Evolutionary conservation across 1,140 invertebrate genomes (phyloP).

Genomic region (Ptiloglossa arizonensis): DNA sequence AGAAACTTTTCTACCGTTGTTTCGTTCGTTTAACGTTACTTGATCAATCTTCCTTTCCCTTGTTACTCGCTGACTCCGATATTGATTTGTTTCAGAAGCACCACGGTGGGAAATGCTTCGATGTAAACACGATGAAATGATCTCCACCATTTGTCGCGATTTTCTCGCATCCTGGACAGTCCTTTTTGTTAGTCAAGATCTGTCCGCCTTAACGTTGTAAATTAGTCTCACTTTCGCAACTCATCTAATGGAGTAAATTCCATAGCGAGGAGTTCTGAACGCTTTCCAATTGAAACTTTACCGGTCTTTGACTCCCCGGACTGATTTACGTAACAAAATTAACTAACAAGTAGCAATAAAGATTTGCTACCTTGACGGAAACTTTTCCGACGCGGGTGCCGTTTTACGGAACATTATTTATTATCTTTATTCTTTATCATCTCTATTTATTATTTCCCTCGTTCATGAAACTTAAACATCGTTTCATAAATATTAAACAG

Average conservation of each 20-base stretch:
- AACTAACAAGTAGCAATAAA: not conserved
- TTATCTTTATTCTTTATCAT: no score
- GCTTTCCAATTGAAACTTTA: not conserved
- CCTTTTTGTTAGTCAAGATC: not conserved
- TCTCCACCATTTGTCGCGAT: not conserved
- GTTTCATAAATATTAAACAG: no score
- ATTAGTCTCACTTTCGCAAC: not conserved
- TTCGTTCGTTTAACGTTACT: not conserved
- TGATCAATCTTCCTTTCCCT: not conserved
- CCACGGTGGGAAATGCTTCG: not conserved
- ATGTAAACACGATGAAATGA: not conserved
- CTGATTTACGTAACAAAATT: not conserved
- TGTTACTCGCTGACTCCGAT: not conserved
- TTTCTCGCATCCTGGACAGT: not conserved
- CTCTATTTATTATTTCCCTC: no score
- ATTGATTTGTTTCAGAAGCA: not conserved
- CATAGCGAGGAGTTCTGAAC: not conserved
- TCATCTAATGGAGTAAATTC: not conserved
- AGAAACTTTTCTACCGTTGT: not conserved
- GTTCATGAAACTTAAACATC: no score
- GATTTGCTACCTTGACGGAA: no score
- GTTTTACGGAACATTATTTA: no score
- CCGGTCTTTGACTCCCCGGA: not conserved
- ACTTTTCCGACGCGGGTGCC: no score
- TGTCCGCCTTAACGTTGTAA: not conserved